phyloP scores from a whole-genome alignment of 1,140 invertebrate genomes.

The Drosophila paulistorum region DNA sequence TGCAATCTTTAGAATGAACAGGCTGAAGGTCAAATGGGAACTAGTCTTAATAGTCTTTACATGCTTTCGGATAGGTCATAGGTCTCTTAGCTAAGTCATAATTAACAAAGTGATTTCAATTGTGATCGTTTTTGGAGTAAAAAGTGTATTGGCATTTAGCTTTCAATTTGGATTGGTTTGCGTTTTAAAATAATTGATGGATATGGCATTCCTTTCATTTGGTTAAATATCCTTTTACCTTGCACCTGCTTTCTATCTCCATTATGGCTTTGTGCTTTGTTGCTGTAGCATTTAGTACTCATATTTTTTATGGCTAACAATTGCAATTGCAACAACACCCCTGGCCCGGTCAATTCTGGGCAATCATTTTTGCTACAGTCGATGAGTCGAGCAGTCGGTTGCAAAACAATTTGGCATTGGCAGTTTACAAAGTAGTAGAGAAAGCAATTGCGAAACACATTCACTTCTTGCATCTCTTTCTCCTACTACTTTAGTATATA shows the following conservation, averaged over 20 bases:
- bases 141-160: too few species aligned
- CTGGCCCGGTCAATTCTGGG: conserved; percentile 1
- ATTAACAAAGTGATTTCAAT: too few species aligned
- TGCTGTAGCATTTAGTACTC: not conserved
- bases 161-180: too few species aligned
- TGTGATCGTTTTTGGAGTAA: too few species aligned
- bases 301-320: conserved; percentile 8
- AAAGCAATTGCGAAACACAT: conserved; percentile 73
- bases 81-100: too few species aligned
- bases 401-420: conserved; percentile 37
- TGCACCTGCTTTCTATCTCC: not conserved
- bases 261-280: not conserved
- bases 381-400: not conserved
- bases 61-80: too few species aligned
- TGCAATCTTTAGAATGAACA: too few species aligned
- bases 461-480: conserved; percentile 47
- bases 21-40: too few species aligned
- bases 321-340: not conserved
- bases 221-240: not conserved
- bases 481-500: too few species aligned
- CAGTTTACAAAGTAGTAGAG: conserved; percentile 76
- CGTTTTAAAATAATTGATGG: too few species aligned
- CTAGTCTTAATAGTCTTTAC: too few species aligned
- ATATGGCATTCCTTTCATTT: not conserved
- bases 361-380: not conserved